Evolutionary conservation across 2,797 vertebrate genomes (phyloP), one percentile per base, ranked within the genome.

Genomic region (Meriones psammophilus): DNA sequence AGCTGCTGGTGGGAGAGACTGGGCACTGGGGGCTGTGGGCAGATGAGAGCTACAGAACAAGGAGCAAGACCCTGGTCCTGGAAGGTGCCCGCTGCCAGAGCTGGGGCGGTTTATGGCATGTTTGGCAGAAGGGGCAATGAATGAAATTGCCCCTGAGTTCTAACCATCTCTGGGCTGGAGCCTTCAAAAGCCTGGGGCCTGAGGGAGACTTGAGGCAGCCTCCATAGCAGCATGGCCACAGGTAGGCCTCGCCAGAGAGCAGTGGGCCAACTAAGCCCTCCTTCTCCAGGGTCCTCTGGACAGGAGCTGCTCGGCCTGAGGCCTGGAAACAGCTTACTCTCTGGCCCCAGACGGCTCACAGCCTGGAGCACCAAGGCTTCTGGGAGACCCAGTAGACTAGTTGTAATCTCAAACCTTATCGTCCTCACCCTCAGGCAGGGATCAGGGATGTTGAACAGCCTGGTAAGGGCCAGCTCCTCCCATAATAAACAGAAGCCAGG

Each of bases 191-290:
- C 97, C 97, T 97, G 96, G 93, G 97, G 76, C 97, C 97, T 93
- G 92, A 81, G 91, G 97, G 97, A 97, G 96, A 93, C 94, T 80
- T 50, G 92, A 90, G 56, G 62, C 79, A 88, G 97, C 86, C 97
- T 96, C 97, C 96, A 0, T 98, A 98, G 97, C 97, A 98, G 97
- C 97, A 4, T 81, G 97, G 97, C 96, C 97, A 88, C 96, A 96
- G 97, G 96, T 92, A 66, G 95, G 93, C 92, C 93, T 39, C 90
- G 90, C 90, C 88, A 17, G 64, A 91, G 60, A 88, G 89, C 86
- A 33, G 85, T 50, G 36, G 86, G 83, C 83, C 50, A 18, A 39
- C 2, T 46, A 7, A 50, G 18, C 87, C 89, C 92, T 0, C 8
- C 80, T 80, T 81, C 62, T 80, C 15, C 68, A 88, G 73, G 68